Base-by-base conservation (phyloP, 1,140 invertebrate genomes). In the Dendroctonus ponderosae region DNA sequence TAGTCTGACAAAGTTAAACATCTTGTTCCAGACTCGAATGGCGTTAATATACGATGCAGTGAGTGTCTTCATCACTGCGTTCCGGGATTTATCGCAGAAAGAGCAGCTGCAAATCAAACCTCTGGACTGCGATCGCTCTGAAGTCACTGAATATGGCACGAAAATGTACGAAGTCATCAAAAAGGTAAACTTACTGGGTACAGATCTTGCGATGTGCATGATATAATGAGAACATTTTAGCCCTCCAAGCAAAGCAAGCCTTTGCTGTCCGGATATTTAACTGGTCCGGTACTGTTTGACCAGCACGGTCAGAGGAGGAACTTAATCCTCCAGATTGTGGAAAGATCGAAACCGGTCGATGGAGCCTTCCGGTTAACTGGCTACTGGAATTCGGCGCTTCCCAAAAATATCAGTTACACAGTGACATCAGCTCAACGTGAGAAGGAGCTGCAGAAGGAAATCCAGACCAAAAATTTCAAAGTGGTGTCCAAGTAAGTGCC, bases 41-140 rank as follows among this genome's bases (percentile, higher is more conserved):
- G 89, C 89, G 6, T 73, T 94, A 8, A 80, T 92, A n/a, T 90
- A 91, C 72, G 92, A 94, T 76, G 89, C 91, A 0, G 86, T 92
- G 0, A 81, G 83, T 62, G 76, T 92, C n/a, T 89, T 92, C 67
- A 82, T 86, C 1, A 83, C 82, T 48, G 85, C 88, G 0, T 75
- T 91, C 15, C 76, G 84, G 0, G 82, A 81, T 37, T 67, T 80
- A 43, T 74, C 79, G 5, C 72, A 73, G 6, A 62, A 72, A 3
- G 72, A 80, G 48, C 71, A 77, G 44, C 71, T 85, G 70, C 53
- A 71, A 44, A 78, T 82, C 2, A 79, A 79, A 6, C 79, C 82
- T 39, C 76, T 91, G 7, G 83, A 82, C 60, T 92, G 88, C 76
- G 83, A 66, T 7, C 59, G 62, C 7, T 48, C 83, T 68, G 87